A percentile compares a stretch with the other conserved stretches of the same genome.
Conservation (phyloP, 2,888 invertebrate genomes). For the Lasius platythorax region DNA sequence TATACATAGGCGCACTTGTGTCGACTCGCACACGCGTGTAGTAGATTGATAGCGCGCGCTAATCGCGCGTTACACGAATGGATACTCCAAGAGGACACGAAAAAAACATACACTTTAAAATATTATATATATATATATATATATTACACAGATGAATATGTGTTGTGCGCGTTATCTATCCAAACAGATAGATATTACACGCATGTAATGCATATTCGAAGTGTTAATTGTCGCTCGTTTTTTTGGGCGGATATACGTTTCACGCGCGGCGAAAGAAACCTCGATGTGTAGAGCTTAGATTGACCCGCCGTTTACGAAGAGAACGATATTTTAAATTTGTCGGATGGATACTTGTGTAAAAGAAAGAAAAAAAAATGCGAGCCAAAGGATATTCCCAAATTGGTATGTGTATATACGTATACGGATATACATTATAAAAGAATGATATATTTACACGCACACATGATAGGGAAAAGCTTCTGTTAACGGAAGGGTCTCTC, state of each 20-base stretch:
- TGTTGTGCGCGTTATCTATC: background rate
- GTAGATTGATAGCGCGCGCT: conserved; percentile 23
- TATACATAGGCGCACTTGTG: conserved; percentile 48
- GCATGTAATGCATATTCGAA: background rate
- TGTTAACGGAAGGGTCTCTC: conserved; percentile 58
- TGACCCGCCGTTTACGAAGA: conserved; percentile 16
- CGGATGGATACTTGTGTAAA: conserved; percentile 42
- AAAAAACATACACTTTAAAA: background rate
- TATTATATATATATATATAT: conserved; percentile 13
- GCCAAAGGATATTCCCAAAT: conserved; percentile 30
- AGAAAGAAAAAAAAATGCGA: background rate
- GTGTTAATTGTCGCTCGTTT: conserved; percentile 46
- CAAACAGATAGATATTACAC: background rate
- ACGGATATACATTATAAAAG: conserved; percentile 5
- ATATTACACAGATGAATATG: background rate
- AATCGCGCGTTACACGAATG: background rate
- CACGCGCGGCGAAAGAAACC: conserved; percentile 26
- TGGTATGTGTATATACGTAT: conserved; percentile 13
- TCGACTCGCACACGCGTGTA: conserved; percentile 37
- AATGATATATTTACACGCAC: conserved; percentile 53
- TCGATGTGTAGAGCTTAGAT: conserved; percentile 59
- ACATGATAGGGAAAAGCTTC: conserved; percentile 57
- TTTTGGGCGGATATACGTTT: conserved; percentile 53
- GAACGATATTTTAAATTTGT: conserved; percentile 49
- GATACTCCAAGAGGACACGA: background rate